A percentile compares a stretch with the other conserved stretches of the same genome.
Evolutionary conservation across 2,797 vertebrate species (phyloP).

Genomic region (Mormyrus hasselquistii): DNA sequence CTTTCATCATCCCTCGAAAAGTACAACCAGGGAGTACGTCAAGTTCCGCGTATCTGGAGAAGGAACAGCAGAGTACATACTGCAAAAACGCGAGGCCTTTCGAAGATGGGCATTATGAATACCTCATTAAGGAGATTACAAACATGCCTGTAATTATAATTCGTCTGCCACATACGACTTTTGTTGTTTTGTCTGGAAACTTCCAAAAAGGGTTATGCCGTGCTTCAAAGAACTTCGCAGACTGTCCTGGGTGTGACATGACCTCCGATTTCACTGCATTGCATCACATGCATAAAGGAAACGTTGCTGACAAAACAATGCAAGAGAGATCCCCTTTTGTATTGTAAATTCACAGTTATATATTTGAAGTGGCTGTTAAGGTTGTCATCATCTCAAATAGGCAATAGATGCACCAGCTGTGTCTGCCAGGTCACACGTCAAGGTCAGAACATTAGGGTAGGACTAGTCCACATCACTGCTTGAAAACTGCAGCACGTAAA

Average conservation of each 20-base stretch:
- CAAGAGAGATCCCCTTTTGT: constrained; percentile 56
- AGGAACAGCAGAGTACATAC: constrained; percentile 17
- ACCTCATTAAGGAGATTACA: background rate
- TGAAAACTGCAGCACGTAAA: background rate
- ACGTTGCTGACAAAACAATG: constrained; percentile 45
- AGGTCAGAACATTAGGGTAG: constrained; percentile 52
- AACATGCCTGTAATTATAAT: background rate
- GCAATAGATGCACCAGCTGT: constrained; percentile 58
- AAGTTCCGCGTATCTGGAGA: constrained; percentile 29
- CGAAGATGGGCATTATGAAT: background rate
- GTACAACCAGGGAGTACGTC: background rate
- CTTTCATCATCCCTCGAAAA: constrained; percentile 4
- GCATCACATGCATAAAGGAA: constrained; percentile 20
- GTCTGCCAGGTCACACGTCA: constrained; percentile 55
- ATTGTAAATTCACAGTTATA: constrained; percentile 54
- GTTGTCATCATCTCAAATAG: constrained; percentile 52
- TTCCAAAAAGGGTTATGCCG: background rate
- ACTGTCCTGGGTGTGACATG: background rate
- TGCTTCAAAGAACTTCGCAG: background rate
- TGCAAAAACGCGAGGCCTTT: background rate
- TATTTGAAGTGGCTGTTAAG: constrained; percentile 63
- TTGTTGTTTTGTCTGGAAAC: constrained; percentile 15
- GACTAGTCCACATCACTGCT: constrained; percentile 34
- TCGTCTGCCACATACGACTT: background rate
- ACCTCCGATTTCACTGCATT: constrained; percentile 10